A percentile compares a stretch with the other conserved stretches of the same genome.
Evolutionary conservation across 1,140 invertebrate genomes (phyloP).

Genomic region (Pachypeltis micranthus): DNA sequence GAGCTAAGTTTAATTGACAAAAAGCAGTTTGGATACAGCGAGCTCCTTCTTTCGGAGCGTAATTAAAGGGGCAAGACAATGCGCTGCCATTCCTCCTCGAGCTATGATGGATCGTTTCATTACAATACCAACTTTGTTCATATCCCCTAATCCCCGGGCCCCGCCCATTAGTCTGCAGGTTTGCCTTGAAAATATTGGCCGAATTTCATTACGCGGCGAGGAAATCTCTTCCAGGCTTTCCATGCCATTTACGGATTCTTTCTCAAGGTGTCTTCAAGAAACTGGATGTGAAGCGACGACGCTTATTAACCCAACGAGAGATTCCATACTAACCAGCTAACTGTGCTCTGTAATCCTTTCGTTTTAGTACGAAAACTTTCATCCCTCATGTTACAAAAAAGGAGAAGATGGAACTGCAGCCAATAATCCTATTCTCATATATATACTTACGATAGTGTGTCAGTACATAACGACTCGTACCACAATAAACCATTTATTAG

Average conservation of each 20-base stretch:
- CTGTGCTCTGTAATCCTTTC: too few relatives aligned
- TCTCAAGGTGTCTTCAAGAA: too few relatives aligned
- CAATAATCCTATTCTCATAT: too few relatives aligned
- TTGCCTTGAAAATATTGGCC: constrained; percentile 10
- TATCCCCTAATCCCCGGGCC: constrained; percentile 11
- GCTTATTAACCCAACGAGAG: too few relatives aligned
- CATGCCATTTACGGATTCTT: background rate
- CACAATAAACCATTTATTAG: too few relatives aligned
- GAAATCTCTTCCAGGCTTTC: background rate
- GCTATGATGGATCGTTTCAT: constrained; percentile 16
- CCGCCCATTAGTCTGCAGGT: background rate
- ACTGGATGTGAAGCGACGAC: too few relatives aligned
- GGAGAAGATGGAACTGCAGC: too few relatives aligned
- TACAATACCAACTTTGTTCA: constrained; percentile 17
- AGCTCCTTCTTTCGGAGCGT: constrained; percentile 12
- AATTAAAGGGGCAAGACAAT: constrained; percentile 10
- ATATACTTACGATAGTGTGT: too few relatives aligned
- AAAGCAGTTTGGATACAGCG: constrained; percentile 3
- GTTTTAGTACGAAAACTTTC: too few relatives aligned
- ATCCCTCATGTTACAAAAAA: too few relatives aligned
- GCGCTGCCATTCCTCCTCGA: constrained; percentile 10
- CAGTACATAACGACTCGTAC: too few relatives aligned
- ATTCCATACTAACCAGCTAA: too few relatives aligned
- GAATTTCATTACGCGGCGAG: constrained; percentile 9
- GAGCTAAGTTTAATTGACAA: constrained; percentile 17